Conservation (phyloP, 2,888 invertebrate genomes). For the Diaperis boleti region DNA sequence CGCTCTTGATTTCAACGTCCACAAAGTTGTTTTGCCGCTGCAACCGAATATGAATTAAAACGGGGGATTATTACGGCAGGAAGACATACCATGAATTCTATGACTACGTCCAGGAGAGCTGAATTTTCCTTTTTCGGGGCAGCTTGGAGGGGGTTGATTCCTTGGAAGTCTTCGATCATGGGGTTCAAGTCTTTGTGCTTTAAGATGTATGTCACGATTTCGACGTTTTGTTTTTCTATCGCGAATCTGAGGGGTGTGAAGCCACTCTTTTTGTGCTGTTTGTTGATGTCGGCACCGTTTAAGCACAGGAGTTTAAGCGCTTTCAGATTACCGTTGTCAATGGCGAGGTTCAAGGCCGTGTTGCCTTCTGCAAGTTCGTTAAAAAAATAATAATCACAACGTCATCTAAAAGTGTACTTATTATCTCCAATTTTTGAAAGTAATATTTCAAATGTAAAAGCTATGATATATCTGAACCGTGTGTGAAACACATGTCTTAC, state of each 20-base stretch:
- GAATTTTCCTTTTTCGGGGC: conserved; percentile 61
- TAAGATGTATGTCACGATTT: conserved; percentile 69
- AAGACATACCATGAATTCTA: conserved; percentile 65
- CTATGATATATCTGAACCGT: too few relatives aligned
- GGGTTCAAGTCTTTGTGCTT: conserved; percentile 67
- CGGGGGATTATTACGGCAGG: neutral
- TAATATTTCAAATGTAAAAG: too few relatives aligned
- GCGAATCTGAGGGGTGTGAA: conserved; percentile 76
- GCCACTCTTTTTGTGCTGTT: conserved; percentile 68
- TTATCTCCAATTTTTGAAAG: too few relatives aligned
- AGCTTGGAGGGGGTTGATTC: conserved; percentile 75
- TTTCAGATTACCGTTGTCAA: conserved; percentile 68
- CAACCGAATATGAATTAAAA: conserved; percentile 1
- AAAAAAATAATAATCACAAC: conserved; percentile 12
- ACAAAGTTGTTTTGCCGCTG: conserved; percentile 66
- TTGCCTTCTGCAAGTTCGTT: conserved; percentile 65
- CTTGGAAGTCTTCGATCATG: conserved; percentile 69
- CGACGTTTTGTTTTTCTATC: conserved; percentile 69
- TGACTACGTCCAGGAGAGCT: conserved; percentile 65
- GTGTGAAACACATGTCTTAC: too few relatives aligned
- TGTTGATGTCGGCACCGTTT: conserved; percentile 66
- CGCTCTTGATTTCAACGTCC: conserved; percentile 68
- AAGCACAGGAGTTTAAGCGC: conserved; percentile 67
- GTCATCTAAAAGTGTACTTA: too few relatives aligned
- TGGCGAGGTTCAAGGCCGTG: conserved; percentile 70